These are phyloP conservation scores for Gnatocerus cornutus DNA, from an alignment of 2,888 invertebrate species.

Conservation along the genomic window DNA sequence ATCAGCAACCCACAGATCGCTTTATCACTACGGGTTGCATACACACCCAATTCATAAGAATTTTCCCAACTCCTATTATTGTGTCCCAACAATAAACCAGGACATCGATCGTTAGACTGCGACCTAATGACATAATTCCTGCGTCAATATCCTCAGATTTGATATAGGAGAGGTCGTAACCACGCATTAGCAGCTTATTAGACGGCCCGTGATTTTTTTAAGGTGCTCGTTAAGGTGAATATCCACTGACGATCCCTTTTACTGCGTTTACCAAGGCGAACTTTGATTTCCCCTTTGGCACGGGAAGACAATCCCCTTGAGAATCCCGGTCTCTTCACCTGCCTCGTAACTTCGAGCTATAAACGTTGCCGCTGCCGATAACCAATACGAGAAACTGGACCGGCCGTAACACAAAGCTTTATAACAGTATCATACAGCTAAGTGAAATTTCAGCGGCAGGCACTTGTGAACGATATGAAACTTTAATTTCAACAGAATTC, in stretches of 20 bases:
- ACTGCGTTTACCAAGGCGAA: slow-evolving; percentile 32
- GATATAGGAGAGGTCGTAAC: slow-evolving; percentile 40
- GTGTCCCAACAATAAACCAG: slow-evolving; percentile 6
- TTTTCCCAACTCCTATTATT: slow-evolving; percentile 4
- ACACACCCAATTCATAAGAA: background rate
- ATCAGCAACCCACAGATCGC: slow-evolving; percentile 12
- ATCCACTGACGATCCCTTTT: slow-evolving; percentile 26
- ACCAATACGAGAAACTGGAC: slow-evolving; percentile 35
- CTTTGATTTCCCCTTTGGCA: slow-evolving; percentile 42
- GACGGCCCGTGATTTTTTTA: slow-evolving; percentile 25
- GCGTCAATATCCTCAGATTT: slow-evolving; percentile 37
- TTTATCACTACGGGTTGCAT: slow-evolving; percentile 12
- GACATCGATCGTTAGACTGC: slow-evolving; percentile 29
- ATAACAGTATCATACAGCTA: slow-evolving; percentile 15
- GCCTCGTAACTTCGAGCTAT: slow-evolving; percentile 23
- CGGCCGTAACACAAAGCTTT: slow-evolving; percentile 22
- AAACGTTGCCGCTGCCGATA: slow-evolving; percentile 27
- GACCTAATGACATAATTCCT: slow-evolving; percentile 43
- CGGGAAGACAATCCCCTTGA: slow-evolving; percentile 28
- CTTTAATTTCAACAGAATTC: background rate
- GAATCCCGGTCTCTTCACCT: slow-evolving; percentile 12
- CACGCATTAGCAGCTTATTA: slow-evolving; percentile 38
- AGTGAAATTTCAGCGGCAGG: slow-evolving; percentile 21
- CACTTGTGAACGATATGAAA: background rate
- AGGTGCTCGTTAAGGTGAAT: slow-evolving; percentile 19